Evolutionary conservation across 2,888 invertebrate genomes (phyloP).

Genomic region (Machimus atricapillus): DNA sequence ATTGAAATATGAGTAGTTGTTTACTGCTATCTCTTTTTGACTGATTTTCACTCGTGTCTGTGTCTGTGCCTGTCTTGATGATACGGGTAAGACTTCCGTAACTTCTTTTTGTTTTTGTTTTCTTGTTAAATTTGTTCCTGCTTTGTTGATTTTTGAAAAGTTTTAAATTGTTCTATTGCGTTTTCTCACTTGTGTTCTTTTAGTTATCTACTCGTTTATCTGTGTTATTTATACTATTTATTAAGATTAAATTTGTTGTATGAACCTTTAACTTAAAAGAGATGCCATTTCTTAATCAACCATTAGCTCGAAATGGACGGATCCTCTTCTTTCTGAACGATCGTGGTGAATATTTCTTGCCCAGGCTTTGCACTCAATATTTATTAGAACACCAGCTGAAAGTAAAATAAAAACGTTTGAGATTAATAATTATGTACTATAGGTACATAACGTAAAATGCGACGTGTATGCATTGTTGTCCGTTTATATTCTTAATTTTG

Average conservation of each 20-base stretch:
- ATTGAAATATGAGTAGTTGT: slow-evolving; percentile 34
- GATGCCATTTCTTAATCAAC: slow-evolving; percentile 73
- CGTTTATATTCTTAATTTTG: no score
- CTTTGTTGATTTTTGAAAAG: slow-evolving; percentile 43
- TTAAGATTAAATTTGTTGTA: slow-evolving; percentile 43
- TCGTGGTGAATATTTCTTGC: slow-evolving; percentile 88
- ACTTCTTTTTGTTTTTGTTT: slow-evolving; percentile 34
- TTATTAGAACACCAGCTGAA: slow-evolving; percentile 83
- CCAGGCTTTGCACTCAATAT: slow-evolving; percentile 94
- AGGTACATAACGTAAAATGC: no score
- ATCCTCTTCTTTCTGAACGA: slow-evolving; percentile 87
- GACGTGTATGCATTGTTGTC: no score
- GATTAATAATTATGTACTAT: neutral
- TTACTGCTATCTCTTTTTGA: slow-evolving; percentile 38
- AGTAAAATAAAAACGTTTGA: neutral
- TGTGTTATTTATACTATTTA: slow-evolving; percentile 35
- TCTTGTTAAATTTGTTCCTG: slow-evolving; percentile 44
- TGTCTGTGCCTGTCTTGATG: neutral
- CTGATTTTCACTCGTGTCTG: neutral
- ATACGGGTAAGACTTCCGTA: slow-evolving; percentile 5
- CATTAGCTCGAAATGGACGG: slow-evolving; percentile 94
- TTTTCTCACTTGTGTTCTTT: slow-evolving; percentile 28
- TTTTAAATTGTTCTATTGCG: slow-evolving; percentile 5
- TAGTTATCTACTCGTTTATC: slow-evolving; percentile 1
- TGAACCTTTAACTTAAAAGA: slow-evolving; percentile 42